phyloP scores from a whole-genome alignment of 2,888 invertebrate genomes.

The Harpagoxenus sublaevis region DNA sequence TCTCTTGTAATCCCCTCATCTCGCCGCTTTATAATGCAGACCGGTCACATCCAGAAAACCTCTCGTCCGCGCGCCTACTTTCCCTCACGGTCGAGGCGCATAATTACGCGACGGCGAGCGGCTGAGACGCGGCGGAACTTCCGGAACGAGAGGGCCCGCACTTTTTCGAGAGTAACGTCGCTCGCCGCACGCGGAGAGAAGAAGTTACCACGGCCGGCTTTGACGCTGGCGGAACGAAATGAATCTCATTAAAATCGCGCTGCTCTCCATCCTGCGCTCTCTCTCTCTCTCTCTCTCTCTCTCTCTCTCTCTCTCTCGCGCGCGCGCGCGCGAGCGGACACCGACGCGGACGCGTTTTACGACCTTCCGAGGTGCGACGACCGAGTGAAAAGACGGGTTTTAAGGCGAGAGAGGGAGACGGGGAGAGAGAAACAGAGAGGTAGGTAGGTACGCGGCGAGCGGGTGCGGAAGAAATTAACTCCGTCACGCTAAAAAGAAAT shows the following conservation, averaged over 20 bases:
- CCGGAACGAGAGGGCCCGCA: conserved; percentile 15
- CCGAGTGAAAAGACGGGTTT: conserved; percentile 11
- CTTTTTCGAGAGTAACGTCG: conserved; percentile 56
- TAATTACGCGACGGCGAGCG: conserved; percentile 28
- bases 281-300: not conserved
- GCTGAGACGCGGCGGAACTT: conserved; percentile 28
- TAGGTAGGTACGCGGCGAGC: not conserved
- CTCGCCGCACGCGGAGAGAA: conserved; percentile 46
- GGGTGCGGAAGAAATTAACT: conserved; percentile 65
- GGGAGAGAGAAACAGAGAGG: not conserved
- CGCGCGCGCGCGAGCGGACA: not conserved
- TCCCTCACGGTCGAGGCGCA: conserved; percentile 10
- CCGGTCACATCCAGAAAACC: conserved; percentile 35
- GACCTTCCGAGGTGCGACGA: conserved; percentile 17
- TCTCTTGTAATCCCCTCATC: conserved; percentile 32
- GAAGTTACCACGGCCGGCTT: conserved; percentile 58
- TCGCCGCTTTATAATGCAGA: conserved; percentile 43
- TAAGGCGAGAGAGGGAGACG: not conserved
- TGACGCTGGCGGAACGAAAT: conserved; percentile 61
- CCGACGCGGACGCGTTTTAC: conserved; percentile 16
- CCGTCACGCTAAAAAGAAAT: conserved; percentile 55
- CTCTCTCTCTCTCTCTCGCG: no score
- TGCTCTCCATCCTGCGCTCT: conserved; percentile 32
- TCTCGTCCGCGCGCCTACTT: conserved; percentile 17
- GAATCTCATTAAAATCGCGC: conserved; percentile 74